Evolutionary conservation across 2,888 invertebrate genomes (phyloP).

Genomic region (Stenchaetothrips biformis): DNA sequence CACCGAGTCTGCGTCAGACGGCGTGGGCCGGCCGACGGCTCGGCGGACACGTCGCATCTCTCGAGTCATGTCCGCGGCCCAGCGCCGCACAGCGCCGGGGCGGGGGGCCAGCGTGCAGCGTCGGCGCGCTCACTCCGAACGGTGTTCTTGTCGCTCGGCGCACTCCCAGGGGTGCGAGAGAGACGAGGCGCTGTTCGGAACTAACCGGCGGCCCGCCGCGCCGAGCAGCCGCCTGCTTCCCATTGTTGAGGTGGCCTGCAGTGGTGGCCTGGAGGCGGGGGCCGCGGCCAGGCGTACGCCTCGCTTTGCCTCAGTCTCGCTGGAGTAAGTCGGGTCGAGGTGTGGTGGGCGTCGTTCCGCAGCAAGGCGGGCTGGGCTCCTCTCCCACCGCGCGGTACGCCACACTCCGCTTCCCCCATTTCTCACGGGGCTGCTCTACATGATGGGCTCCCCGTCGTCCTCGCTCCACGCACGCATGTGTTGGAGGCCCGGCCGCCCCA

Average conservation of each 20-base stretch:
- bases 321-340: conserved; percentile 1
- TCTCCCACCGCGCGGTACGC: not conserved
- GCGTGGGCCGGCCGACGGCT: conserved; percentile 33
- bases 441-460: not conserved
- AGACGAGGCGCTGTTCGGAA: too few species aligned
- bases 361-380: not conserved
- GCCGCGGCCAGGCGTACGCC: not conserved
- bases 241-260: not conserved
- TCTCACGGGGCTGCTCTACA: not conserved
- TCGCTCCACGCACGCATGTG: not conserved
- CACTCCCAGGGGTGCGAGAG: too few species aligned
- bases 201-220: not conserved
- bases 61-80: not conserved
- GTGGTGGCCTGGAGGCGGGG: not conserved
- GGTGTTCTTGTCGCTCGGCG: not conserved
- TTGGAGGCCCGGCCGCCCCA: not conserved
- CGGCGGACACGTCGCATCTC: conserved; percentile 35
- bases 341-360: not conserved
- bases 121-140: not conserved
- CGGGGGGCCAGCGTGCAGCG: not conserved
- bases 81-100: not conserved
- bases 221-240: not conserved
- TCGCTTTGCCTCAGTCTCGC: not conserved
- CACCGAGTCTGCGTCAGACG: not conserved
- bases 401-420: not conserved